Evolutionary conservation across 2,113 vertebrate species (phyloP).

Genomic region (Thalassoma bifasciatum): DNA sequence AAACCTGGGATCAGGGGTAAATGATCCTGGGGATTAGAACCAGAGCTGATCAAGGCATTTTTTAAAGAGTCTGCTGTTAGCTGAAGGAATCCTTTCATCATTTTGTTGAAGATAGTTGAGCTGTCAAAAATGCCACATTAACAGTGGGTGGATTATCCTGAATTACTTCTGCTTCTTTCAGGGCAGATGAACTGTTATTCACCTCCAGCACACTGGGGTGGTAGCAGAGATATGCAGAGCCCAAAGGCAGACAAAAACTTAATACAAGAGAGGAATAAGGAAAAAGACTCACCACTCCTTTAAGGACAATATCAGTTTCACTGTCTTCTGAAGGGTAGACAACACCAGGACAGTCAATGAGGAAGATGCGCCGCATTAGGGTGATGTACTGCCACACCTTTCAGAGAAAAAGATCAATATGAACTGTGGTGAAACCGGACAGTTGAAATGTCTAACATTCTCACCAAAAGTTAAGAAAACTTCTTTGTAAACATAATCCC

Average conservation of each 20-base stretch:
- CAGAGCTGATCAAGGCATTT: constrained; percentile 16
- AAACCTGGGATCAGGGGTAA: not conserved
- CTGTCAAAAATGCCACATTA: constrained; percentile 9
- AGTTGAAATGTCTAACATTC: no score
- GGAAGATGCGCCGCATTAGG: constrained; percentile 96
- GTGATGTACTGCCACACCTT: constrained; percentile 99
- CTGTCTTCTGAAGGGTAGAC: constrained; percentile 98
- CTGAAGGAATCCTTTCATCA: constrained; percentile 10
- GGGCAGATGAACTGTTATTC: not conserved
- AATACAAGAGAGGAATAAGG: accelerated
- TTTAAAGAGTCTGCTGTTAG: not conserved
- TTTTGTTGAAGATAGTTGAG: not conserved
- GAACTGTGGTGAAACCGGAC: not conserved
- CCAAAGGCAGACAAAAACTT: not conserved
- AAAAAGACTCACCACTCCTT: constrained; percentile 91
- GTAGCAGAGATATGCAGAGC: not conserved
- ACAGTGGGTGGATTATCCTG: constrained; percentile 11
- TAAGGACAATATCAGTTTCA: constrained; percentile 94
- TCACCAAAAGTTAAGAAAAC: no score
- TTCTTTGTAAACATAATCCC: not conserved
- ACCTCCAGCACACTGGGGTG: not conserved
- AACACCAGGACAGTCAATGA: constrained; percentile 97
- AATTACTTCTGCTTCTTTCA: constrained; percentile 6
- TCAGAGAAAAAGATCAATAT: not conserved
- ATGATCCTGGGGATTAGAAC: constrained; percentile 4